phyloP scores from a whole-genome alignment of 1,140 invertebrate genomes.

The Drosophila murphyi region DNA sequence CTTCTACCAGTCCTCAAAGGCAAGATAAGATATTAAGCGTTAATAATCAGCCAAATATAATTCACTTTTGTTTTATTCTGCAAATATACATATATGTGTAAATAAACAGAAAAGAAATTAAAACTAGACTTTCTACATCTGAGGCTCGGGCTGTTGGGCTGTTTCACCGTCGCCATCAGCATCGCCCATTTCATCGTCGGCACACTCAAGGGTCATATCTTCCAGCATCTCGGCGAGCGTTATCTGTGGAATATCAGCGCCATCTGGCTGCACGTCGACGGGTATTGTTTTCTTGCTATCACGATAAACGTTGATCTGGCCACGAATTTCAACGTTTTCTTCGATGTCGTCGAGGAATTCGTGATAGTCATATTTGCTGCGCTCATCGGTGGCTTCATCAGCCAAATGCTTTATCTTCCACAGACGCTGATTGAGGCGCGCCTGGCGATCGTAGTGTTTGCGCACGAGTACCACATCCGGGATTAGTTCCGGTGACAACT shows the following conservation, averaged over 20 bases:
- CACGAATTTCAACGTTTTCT: constrained; percentile 94
- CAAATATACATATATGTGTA: constrained; percentile 2
- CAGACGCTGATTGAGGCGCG: constrained; percentile 89
- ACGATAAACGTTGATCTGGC: constrained; percentile 97
- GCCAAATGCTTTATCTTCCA: constrained; percentile 97
- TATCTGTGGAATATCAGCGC: constrained; percentile 90
- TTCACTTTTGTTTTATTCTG: constrained; percentile 1
- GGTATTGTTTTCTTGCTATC: constrained; percentile 90
- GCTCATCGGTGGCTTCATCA: constrained; percentile 88
- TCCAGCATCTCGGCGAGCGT: constrained; percentile 99
- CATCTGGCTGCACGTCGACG: constrained; percentile 87
- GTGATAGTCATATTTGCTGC: constrained; percentile 92
- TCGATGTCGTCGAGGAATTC: constrained; percentile 99
- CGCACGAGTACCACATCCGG: constrained; percentile 97
- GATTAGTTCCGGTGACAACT: constrained; percentile 89
- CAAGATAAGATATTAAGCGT: neutral
- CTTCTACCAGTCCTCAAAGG: too few relatives aligned
- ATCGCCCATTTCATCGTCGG: constrained; percentile 89
- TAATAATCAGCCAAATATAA: neutral
- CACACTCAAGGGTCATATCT: constrained; percentile 91
- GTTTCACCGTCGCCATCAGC: constrained; percentile 23
- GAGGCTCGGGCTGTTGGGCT: constrained; percentile 31
- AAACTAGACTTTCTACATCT: constrained; percentile 37
- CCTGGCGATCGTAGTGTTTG: constrained; percentile 93
- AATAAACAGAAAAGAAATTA: constrained; percentile 40